Base-by-base conservation (phyloP, 2,797 vertebrate genomes). In the Sebastes iracundus region DNA sequence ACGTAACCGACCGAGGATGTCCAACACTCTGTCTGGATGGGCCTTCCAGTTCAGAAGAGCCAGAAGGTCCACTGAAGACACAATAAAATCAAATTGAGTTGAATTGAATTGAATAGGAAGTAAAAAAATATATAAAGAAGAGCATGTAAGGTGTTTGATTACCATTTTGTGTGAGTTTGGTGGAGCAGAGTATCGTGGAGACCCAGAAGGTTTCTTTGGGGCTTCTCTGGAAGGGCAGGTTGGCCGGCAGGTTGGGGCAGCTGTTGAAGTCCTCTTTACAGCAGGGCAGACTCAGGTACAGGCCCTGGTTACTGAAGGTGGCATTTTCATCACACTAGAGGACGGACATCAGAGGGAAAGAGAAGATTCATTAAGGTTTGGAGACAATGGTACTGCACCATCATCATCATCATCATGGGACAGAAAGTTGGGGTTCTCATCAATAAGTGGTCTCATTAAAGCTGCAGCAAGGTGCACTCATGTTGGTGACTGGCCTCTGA, bases 1-100 rank as follows among this genome's bases (percentile, higher is more conserved):
- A 14, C 98, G 97, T 63, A 99, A 92, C 71, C 97, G 96, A 53
- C 98, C 98, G 12, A 99, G 95, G 91, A 99, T 98, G 90, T 99
- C 99, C 96, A 99, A 95, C 80, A 99, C 97, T 49, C 98, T 95
- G 84, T 99, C 99, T 4, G 99, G 97, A 83, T 99, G 98, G 73
- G 97, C 97, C 86, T 99, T 99, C 99, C 99, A 99, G 83, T 99
- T 99, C 91, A 99, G 95, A n/a, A 99, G 95, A 81, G 99, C 98
- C 78, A 99, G 95, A 35, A 99, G 96, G 86, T 99, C 99, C 92
- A 99, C 99, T 99, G 90, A 66, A 91, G 82, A 72, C 28, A 82
- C n/a, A 72, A 65, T 5, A 2, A 33, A 63, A 66, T 22, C 8
- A 25, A 49, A 52, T 2, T 28, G 12, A 78, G 23, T 32, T 46